Conservation (phyloP, 2,797 vertebrate genomes). For the Pristis pectinata region DNA sequence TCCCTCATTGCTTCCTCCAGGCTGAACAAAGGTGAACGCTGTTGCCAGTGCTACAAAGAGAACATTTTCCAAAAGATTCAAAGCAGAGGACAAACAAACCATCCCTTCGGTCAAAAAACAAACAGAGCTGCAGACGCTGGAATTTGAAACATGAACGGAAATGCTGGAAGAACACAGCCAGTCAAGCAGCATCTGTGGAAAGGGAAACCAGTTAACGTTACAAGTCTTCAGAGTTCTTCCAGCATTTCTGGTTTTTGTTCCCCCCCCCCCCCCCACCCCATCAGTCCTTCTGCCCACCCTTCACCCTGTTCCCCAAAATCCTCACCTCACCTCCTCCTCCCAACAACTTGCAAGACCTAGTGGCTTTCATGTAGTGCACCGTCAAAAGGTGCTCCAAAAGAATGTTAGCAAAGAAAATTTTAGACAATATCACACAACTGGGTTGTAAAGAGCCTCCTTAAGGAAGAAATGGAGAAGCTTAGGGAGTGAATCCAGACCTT, state of each 20-base stretch:
- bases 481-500: background rate
- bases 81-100: background rate
- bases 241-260: no score
- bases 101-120: background rate
- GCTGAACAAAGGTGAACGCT: conserved; percentile 60
- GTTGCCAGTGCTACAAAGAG: conserved; percentile 67
- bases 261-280: background rate
- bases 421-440: background rate
- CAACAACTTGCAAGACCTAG: background rate
- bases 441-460: background rate
- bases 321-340: background rate
- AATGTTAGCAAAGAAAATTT: background rate
- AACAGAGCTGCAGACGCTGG: no score
- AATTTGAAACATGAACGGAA: no score
- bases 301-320: background rate
- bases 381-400: no score
- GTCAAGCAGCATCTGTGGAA: no score
- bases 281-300: background rate
- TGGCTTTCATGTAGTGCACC: background rate
- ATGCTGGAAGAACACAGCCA: no score
- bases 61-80: background rate
- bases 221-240: no score
- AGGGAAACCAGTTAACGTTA: no score
- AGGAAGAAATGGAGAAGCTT: background rate
- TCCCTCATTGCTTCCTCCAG: conserved; percentile 59